Evolutionary conservation across 1,140 invertebrate species (phyloP).

Genomic region (Drosophila busckii): DNA sequence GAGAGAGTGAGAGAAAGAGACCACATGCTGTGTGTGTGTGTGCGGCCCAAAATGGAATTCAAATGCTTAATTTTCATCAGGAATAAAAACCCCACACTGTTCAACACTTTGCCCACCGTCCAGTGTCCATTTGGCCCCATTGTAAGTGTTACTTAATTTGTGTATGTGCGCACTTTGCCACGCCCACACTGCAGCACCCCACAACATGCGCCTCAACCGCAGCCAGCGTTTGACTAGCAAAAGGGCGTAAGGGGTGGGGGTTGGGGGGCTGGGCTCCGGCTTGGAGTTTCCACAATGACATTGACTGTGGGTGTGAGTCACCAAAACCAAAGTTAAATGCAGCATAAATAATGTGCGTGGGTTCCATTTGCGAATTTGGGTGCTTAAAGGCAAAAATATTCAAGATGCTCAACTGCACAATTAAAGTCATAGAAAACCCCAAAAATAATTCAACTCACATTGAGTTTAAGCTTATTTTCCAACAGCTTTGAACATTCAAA

Average conservation of each 20-base stretch:
- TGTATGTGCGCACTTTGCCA: constrained; percentile 31
- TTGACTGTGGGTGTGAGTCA: constrained; percentile 23
- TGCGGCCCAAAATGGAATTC: constrained; percentile 64
- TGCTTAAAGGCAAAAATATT: too few relatives aligned
- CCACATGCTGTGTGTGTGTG: constrained; percentile 55
- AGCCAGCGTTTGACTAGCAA: constrained; percentile 17
- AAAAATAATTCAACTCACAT: too few relatives aligned
- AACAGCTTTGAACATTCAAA: too few relatives aligned
- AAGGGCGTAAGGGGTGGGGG: background rate
- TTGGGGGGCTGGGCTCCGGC: background rate
- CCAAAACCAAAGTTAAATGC: constrained; percentile 73
- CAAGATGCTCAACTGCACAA: too few relatives aligned
- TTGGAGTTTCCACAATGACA: too few relatives aligned
- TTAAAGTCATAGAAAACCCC: too few relatives aligned
- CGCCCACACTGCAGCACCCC: constrained; percentile 1
- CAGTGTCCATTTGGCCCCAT: constrained; percentile 23
- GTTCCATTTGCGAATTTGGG: constrained; percentile 11
- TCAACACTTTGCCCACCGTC: constrained; percentile 19
- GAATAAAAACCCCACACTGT: too few relatives aligned
- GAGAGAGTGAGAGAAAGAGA: background rate
- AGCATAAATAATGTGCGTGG: constrained; percentile 71
- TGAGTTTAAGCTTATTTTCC: too few relatives aligned
- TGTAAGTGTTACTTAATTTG: constrained; percentile 75
- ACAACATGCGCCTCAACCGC: background rate
- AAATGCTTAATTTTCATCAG: constrained; percentile 46